Percentiles rank a stretch among this genome's conserved stretches.
phyloP scores from a whole-genome alignment of 1,140 invertebrate species.

The Drosophila fuyamai region DNA sequence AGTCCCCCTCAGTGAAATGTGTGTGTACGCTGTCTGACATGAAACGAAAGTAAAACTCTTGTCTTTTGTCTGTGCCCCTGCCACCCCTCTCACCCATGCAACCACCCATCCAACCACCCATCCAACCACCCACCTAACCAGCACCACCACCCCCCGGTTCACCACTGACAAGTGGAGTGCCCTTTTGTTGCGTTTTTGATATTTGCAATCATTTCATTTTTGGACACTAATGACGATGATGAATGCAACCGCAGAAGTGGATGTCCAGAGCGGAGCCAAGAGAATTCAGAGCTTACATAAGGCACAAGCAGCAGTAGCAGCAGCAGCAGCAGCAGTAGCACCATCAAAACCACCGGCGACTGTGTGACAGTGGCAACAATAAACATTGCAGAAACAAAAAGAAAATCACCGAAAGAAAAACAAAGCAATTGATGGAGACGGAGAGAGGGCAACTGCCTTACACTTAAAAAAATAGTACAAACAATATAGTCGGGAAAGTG shows the following conservation, averaged over 20 bases:
- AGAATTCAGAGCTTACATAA: slow-evolving; percentile 68
- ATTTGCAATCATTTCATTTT: slow-evolving; percentile 78
- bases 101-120: not conserved
- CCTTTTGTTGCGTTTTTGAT: slow-evolving; percentile 59
- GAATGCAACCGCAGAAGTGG: slow-evolving; percentile 61
- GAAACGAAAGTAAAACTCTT: slow-evolving; percentile 75
- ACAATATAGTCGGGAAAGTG: no score
- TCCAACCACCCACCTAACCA: slow-evolving; percentile 7
- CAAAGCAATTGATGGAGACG: slow-evolving; percentile 44
- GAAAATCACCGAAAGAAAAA: slow-evolving; percentile 47
- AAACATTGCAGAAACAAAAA: slow-evolving; percentile 71
- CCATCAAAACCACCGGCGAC: slow-evolving; percentile 8
- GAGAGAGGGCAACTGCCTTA: slow-evolving; percentile 31
- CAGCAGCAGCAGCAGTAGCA: slow-evolving; percentile 14
- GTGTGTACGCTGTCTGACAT: slow-evolving; percentile 16
- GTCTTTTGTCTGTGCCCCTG: slow-evolving; percentile 31
- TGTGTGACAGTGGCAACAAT: slow-evolving; percentile 70
- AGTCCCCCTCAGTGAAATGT: slow-evolving; percentile 58
- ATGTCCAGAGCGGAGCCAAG: slow-evolving; percentile 68
- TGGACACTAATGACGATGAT: slow-evolving; percentile 76
- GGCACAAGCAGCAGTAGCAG: slow-evolving; percentile 6
- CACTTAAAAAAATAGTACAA: slow-evolving; percentile 15
- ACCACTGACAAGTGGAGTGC: slow-evolving; percentile 50
- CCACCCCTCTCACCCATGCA: not conserved
- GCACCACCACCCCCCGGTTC: slow-evolving; percentile 4